A percentile compares a stretch with the other conserved stretches of the same genome.
Conservation (phyloP, 2,888 invertebrate genomes). For the Ypsolopha sequella region DNA sequence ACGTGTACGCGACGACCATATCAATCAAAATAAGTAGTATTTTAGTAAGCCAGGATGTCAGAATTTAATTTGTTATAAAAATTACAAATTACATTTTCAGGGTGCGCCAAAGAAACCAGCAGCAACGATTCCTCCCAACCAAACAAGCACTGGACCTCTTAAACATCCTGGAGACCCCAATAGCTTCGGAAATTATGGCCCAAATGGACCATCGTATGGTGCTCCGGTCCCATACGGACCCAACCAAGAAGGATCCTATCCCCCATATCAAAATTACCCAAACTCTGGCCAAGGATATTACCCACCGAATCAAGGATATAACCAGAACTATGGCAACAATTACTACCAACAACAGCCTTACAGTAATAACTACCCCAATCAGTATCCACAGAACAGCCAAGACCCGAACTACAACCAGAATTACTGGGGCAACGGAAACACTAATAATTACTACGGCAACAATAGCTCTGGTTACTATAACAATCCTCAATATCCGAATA, state of each 20-base stretch:
- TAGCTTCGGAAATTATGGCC: constrained; percentile 35
- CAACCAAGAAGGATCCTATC: constrained; percentile 46
- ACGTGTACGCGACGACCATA: too few species aligned
- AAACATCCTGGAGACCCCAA: constrained; percentile 25
- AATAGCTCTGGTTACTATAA: constrained; percentile 40
- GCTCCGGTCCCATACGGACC: constrained; percentile 35
- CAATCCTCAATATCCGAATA: constrained; percentile 49
- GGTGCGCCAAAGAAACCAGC: constrained; percentile 61
- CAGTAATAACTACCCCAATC: constrained; percentile 51
- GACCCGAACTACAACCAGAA: constrained; percentile 17
- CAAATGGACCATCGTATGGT: constrained; percentile 46
- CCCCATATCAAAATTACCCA: constrained; percentile 51
- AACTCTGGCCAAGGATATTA: constrained; percentile 45
- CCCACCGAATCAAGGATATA: constrained; percentile 61
- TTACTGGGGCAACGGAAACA: constrained; percentile 50
- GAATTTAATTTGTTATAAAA: too few species aligned
- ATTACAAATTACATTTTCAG: constrained; percentile 17
- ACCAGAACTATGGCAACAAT: constrained; percentile 49
- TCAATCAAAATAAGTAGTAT: too few species aligned
- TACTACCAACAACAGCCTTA: constrained; percentile 55
- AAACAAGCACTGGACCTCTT: constrained; percentile 28
- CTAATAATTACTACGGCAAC: constrained; percentile 37
- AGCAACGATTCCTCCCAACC: constrained; percentile 62
- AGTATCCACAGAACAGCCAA: constrained; percentile 24
- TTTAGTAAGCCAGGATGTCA: too few species aligned